A percentile compares a stretch with the other conserved stretches of the same genome.
phyloP scores from a whole-genome alignment of 2,888 invertebrate genomes.

The Alloplasta piceator region DNA sequence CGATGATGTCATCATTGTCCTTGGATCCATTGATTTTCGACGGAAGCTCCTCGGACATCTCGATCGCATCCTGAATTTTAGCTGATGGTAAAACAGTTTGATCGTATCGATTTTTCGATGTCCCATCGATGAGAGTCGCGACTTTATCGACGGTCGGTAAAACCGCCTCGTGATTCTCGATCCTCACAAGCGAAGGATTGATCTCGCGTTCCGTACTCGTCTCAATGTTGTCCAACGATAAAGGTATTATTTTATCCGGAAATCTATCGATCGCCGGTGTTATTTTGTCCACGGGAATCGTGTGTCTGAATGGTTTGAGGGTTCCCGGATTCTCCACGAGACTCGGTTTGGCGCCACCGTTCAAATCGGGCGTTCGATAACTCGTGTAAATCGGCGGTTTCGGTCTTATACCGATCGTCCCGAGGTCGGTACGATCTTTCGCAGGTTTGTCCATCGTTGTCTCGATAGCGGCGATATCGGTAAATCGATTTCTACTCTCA shows the following conservation, averaged over 20 bases:
- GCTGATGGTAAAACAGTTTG: background rate
- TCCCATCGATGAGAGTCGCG: constrained; percentile 45
- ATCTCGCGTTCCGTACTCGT: constrained; percentile 5
- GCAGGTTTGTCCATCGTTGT: constrained; percentile 62
- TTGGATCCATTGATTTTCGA: background rate
- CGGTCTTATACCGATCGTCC: constrained; percentile 19
- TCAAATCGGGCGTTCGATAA: constrained; percentile 79
- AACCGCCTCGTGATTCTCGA: constrained; percentile 60
- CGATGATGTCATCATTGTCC: constrained; percentile 58
- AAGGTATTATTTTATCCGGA: constrained; percentile 5
- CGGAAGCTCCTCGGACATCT: constrained; percentile 38
- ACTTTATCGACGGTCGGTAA: constrained; percentile 59
- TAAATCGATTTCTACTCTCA: constrained; percentile 76
- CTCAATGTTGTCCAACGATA: background rate
- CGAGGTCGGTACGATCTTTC: constrained; percentile 61
- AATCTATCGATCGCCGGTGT: constrained; percentile 68
- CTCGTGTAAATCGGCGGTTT: constrained; percentile 78
- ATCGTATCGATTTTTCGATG: constrained; percentile 62
- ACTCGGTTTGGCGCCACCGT: constrained; percentile 76
- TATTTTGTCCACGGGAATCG: constrained; percentile 81
- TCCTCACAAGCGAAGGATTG: constrained; percentile 60
- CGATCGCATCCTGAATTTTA: constrained; percentile 29
- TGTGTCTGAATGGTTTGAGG: constrained; percentile 80
- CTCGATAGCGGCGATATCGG: constrained; percentile 70
- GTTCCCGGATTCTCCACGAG: constrained; percentile 78